These are phyloP conservation scores for Limnephilus marmoratus DNA, from an alignment of 2,888 invertebrate genomes.

Conservation along the genomic window DNA sequence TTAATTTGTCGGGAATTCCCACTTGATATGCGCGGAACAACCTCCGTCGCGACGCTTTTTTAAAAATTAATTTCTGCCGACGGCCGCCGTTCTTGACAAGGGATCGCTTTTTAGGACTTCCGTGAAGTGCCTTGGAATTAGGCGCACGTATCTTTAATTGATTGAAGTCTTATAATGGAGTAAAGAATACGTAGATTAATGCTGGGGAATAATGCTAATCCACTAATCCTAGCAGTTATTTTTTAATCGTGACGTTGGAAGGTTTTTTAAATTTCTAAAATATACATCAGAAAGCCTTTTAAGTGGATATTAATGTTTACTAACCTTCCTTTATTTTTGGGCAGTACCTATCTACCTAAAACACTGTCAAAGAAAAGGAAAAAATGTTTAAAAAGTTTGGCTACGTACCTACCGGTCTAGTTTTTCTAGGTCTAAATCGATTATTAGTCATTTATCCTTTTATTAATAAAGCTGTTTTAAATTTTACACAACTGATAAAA, in stretches of 20 bases:
- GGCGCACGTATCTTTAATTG: conserved; percentile 41
- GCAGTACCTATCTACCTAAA: not conserved
- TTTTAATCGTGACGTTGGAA: not conserved
- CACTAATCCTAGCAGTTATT: not conserved
- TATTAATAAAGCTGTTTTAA: too few relatives aligned
- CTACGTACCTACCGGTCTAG: too few relatives aligned
- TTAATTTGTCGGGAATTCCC: conserved; percentile 63
- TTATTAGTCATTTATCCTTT: too few relatives aligned
- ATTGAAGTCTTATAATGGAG: conserved; percentile 11
- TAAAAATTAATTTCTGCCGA: conserved; percentile 51
- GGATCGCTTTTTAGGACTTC: conserved; percentile 35
- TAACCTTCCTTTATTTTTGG: not conserved
- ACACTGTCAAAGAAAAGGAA: not conserved
- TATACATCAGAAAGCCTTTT: not conserved
- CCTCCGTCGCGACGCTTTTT: conserved; percentile 63
- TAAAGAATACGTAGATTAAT: not conserved
- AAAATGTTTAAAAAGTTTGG: not conserved
- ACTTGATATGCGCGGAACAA: conserved; percentile 60
- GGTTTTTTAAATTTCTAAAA: not conserved
- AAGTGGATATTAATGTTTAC: not conserved
- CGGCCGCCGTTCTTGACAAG: conserved; percentile 34
- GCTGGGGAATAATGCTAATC: not conserved
- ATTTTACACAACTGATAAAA: too few relatives aligned
- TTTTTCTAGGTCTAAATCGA: too few relatives aligned
- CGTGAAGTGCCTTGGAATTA: conserved; percentile 31